Base-by-base conservation (phyloP, 2,113 vertebrate species). In the Rhea americana region DNA sequence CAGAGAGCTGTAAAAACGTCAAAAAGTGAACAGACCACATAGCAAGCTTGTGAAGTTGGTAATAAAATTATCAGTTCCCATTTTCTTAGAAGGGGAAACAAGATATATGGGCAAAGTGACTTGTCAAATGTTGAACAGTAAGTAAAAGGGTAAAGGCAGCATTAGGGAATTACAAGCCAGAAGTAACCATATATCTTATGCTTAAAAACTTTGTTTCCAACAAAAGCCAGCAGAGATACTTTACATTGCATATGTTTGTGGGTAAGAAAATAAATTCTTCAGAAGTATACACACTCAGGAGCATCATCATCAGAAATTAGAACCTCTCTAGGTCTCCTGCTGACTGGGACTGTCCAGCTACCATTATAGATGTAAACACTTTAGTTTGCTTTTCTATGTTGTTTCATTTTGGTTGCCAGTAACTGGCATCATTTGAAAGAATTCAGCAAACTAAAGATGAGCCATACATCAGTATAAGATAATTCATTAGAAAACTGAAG, bases 371-470 rank as follows among this genome's bases (percentile, higher is more conserved):
- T 12, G n/a, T 39, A 75, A 85, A 72, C 20, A 41, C 8, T 82
- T 67, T 6, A 81, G 16, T 35, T 7, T 43, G 28, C 17, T 92
- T 82, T 85, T 32, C 65, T 86, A 4, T 63, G 22, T 39, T 85
- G 41, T 61, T 88, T 88, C 11, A 21, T 67, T 89, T 77, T 63
- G 15, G 37, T 90, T 95, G 50, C 39, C 39, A 51, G 85, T 67
- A 77, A 48, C 58, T 73, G 37, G 45, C 45, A 75, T 59, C 9
- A 20, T 84, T 72, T 91, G 41, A 86, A 96, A 94, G 48, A 92
- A 85, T 59, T 87, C 48, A 47, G 17, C 82, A 58, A 89, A 47
- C 74, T 66, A 65, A 81, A 47, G 48, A 48, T 84, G 35, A 85
- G 32, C 72, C 17, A 21, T 11, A 5, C 74, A 48, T 21, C 61